Percentiles rank a stretch among this genome's conserved stretches.
phyloP scores from a whole-genome alignment of 2,797 vertebrate genomes.

The Sebastes itinus region DNA sequence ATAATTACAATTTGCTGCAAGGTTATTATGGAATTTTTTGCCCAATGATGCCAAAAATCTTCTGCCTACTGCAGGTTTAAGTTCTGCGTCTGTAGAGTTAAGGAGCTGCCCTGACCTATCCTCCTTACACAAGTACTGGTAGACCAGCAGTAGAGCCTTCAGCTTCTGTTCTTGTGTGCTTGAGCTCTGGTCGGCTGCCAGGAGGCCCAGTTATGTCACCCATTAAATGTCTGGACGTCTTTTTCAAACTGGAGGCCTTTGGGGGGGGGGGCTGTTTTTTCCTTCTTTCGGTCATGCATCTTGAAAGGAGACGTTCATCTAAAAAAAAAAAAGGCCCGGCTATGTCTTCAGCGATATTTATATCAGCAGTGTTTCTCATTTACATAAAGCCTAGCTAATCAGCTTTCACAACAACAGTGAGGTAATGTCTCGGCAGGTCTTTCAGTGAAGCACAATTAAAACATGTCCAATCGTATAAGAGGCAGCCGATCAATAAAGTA shows the following conservation, averaged over 20 bases:
- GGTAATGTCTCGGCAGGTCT: slow-evolving; percentile 79
- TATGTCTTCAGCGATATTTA: slow-evolving; percentile 61
- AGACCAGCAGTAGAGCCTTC: slow-evolving; percentile 36
- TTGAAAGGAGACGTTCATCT: slow-evolving; percentile 55
- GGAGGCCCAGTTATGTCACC: slow-evolving; percentile 73
- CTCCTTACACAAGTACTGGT: background rate
- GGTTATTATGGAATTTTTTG: no score
- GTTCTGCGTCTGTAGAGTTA: background rate
- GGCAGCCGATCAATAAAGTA: slow-evolving; percentile 74
- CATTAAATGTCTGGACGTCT: slow-evolving; percentile 75
- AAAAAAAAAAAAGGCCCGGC: slow-evolving; percentile 31
- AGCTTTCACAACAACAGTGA: slow-evolving; percentile 76
- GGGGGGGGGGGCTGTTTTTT: background rate
- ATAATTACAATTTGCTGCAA: no score
- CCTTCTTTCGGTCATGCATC: slow-evolving; percentile 33
- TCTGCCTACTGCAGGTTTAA: background rate
- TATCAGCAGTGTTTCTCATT: slow-evolving; percentile 67
- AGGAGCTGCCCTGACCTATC: background rate
- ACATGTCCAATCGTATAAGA: slow-evolving; percentile 69
- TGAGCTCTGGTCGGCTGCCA: slow-evolving; percentile 67
- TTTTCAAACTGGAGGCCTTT: slow-evolving; percentile 60
- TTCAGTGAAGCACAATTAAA: slow-evolving; percentile 70
- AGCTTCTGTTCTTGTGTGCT: slow-evolving; percentile 57
- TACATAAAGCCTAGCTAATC: slow-evolving; percentile 79
- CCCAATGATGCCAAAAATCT: no score